phyloP scores from a whole-genome alignment of 2,113 vertebrate species.

The Thalassoma bifasciatum region DNA sequence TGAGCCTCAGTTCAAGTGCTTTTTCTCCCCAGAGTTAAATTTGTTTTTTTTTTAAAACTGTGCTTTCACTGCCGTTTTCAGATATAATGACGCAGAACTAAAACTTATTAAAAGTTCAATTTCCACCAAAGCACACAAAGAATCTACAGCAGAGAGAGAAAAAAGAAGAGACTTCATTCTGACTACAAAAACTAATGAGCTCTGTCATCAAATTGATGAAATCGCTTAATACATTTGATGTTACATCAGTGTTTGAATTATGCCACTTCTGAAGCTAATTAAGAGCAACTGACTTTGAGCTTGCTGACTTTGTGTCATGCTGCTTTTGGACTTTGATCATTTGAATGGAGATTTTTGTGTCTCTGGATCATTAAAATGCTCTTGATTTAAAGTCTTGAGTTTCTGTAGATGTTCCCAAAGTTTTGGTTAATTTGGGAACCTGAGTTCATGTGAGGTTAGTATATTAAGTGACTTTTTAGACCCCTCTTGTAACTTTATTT shows the following conservation, averaged over 20 bases:
- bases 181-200: conserved; percentile 15
- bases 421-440: not conserved
- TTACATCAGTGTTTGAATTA: not conserved
- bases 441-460: too few relatives aligned
- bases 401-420: not conserved
- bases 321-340: not conserved
- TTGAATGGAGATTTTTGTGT: not conserved
- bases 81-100: conserved; percentile 29
- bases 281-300: not conserved
- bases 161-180: not conserved
- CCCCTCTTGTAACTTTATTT: too few relatives aligned
- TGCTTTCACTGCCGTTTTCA: conserved; percentile 2
- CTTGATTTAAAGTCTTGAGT: not conserved
- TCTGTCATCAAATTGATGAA: not conserved
- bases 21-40: too few relatives aligned
- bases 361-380: not conserved
- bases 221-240: conserved; percentile 2
- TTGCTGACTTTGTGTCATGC: not conserved
- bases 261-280: not conserved
- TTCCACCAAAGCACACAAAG: conserved; percentile 1
- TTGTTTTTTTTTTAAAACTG: not conserved
- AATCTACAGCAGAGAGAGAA: conserved; percentile 2
- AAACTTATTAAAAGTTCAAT: conserved; percentile 6
- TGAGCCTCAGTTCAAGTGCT: too few relatives aligned
- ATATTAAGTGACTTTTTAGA: too few relatives aligned